Evolutionary conservation across 1,140 invertebrate genomes (phyloP).

Genomic region (Elymnias hypermnestra): DNA sequence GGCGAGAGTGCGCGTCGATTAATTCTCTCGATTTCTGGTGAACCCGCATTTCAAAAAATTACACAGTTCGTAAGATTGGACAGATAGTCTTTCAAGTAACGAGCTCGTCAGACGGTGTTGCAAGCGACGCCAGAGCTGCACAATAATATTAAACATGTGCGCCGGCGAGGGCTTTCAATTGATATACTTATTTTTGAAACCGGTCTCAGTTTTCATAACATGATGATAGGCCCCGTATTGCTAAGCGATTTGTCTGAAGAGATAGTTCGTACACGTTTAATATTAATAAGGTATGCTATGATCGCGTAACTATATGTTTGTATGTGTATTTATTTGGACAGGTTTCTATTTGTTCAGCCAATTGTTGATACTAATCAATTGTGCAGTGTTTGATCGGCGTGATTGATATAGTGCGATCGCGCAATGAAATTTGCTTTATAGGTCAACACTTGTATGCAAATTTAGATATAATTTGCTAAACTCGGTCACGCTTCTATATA

Average conservation of each 20-base stretch:
- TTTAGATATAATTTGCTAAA: background rate
- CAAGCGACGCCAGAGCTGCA: slow-evolving; percentile 27
- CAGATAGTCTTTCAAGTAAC: slow-evolving; percentile 32
- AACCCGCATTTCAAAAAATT: background rate
- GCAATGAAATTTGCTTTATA: slow-evolving; percentile 1
- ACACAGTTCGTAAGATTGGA: background rate
- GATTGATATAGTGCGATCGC: background rate
- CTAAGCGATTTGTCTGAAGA: slow-evolving; percentile 8
- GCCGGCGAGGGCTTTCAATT: slow-evolving; percentile 55
- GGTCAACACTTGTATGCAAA: slow-evolving; percentile 3
- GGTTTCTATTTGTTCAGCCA: background rate
- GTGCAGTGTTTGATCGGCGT: background rate
- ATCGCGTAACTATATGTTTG: background rate
- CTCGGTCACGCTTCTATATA: too few species aligned
- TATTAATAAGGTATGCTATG: slow-evolving; percentile 19
- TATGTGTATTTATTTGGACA: slow-evolving; percentile 2
- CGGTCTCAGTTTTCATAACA: slow-evolving; percentile 67
- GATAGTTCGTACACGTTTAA: slow-evolving; percentile 3
- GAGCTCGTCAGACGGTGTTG: slow-evolving; percentile 41
- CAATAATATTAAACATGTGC: slow-evolving; percentile 65
- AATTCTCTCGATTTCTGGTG: background rate
- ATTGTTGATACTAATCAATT: slow-evolving; percentile 4
- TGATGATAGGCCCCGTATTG: slow-evolving; percentile 27
- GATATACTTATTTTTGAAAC: slow-evolving; percentile 64
- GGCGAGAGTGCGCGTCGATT: background rate